A percentile compares a stretch with the other conserved stretches of the same genome.
Evolutionary conservation across 2,113 vertebrate species (phyloP).

Genomic region (Furnarius figulus): DNA sequence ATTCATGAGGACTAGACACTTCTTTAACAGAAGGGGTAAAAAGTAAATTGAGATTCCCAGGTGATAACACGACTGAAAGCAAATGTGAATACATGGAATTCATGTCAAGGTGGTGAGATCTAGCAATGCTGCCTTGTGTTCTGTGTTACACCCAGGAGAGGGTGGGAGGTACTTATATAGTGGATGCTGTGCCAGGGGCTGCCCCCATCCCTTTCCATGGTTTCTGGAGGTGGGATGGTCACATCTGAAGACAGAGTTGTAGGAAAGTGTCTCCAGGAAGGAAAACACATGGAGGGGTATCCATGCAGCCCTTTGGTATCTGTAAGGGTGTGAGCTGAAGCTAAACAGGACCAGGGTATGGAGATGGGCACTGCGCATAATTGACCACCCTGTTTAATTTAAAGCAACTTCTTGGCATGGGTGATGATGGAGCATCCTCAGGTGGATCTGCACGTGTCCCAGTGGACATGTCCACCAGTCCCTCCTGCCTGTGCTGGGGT

Average conservation of each 20-base stretch:
- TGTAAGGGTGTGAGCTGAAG: neutral
- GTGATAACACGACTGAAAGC: neutral
- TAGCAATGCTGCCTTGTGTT: neutral
- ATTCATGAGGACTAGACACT: neutral
- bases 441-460: neutral
- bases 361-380: neutral
- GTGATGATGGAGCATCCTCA: neutral
- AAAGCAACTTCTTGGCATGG: neutral
- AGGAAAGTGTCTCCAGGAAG: neutral
- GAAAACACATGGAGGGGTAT: neutral
- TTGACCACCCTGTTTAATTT: neutral
- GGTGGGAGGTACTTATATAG: neutral
- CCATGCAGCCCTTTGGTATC: neutral
- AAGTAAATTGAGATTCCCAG: neutral
- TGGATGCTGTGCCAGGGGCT: neutral
- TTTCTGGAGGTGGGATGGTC: neutral
- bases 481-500: neutral
- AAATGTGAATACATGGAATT: neutral
- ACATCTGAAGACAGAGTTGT: neutral
- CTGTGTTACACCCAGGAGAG: accelerated
- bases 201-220: neutral
- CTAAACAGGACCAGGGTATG: neutral
- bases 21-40: neutral
- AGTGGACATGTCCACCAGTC: accelerated
- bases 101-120: neutral